A percentile compares a stretch with the other conserved stretches of the same genome.
Conservation (phyloP, 2,113 vertebrate genomes). For the Microcebus griseorufus region DNA sequence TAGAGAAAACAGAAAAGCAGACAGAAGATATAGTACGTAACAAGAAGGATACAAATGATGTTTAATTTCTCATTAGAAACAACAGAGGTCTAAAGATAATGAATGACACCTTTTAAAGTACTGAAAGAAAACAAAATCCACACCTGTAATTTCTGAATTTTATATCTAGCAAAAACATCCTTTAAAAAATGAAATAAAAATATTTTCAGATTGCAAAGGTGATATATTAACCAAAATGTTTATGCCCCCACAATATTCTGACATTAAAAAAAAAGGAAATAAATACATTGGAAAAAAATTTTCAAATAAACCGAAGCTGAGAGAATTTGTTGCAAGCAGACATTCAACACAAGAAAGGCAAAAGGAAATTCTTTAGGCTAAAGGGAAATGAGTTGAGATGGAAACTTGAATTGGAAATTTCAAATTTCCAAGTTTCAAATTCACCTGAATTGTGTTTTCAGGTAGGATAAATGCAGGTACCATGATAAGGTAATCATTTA, state of each 20-base stretch:
- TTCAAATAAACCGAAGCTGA: slow-evolving; percentile 6
- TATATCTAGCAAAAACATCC: slow-evolving; percentile 26
- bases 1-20: slow-evolving; percentile 26
- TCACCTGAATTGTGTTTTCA: slow-evolving; percentile 18
- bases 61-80: slow-evolving; percentile 39
- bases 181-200: slow-evolving; percentile 49
- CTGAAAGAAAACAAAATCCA: slow-evolving; percentile 10
- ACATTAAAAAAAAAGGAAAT: too few species aligned
- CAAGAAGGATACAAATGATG: neutral
- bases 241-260: too few species aligned
- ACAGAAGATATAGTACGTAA: neutral
- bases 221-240: too few species aligned
- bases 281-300: neutral
- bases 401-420: neutral
- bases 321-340: neutral
- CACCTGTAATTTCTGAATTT: neutral
- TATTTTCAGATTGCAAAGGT: neutral
- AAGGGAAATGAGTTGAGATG: neutral
- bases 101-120: slow-evolving; percentile 30
- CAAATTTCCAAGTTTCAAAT: slow-evolving; percentile 33
- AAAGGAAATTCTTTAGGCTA: neutral
- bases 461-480: neutral
- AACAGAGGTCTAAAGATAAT: neutral
- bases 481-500: slow-evolving; percentile 53
- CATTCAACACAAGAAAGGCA: neutral